Evolutionary conservation across 2,888 invertebrate genomes (phyloP), one percentile per base, ranked within the genome.

Genomic region (Sabatieria punctata): DNA sequence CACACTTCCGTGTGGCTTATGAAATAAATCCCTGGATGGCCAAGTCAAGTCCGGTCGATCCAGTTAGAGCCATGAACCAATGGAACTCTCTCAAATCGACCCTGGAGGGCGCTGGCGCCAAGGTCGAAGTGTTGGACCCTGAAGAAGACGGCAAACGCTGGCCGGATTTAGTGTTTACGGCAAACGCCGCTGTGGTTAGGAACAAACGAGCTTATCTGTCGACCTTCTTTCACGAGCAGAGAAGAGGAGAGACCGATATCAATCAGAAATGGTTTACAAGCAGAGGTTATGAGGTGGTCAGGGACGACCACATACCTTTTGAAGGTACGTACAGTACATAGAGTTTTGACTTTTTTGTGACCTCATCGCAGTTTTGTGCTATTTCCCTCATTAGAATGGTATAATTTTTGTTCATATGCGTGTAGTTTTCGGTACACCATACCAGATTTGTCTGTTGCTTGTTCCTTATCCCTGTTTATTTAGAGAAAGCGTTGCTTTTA

Each of bases 11-110:
- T 33, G 56, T 61, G 26, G 53, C 52, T 4, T 62, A 60, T 49
- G 52, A 54, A 18, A 61, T 61, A 41, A 61, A 62, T 43, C 59
- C 60, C n/a, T 61, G 61, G 61, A 61, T 60, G 61, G 51, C 52
- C 27, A 41, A 44, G 6, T 43, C 43, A 4, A 45, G 47, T 35
- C 52, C 51, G 18, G 60, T 57, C 11, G 50, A 60, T 42, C 47
- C 49, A 4, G 37, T 47, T 2, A 52, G 50, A 35, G 61, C 61
- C 8, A 43, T 51, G 22, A 44, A 51, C 22, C 61, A 61, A 44
- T 61, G 61, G 61, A 48, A 56, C 23, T 55, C 22, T 8, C 47
- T 61, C 46, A 58, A 58, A 46, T 27, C 45, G 18, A 55, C 54
- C 2, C 52, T 62, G 15, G 58, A 55, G 40, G 49, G 51, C 13